Evolutionary conservation across 2,113 vertebrate genomes (phyloP), one percentile per base, ranked within the genome.

Genomic region (Euleptes europaea): DNA sequence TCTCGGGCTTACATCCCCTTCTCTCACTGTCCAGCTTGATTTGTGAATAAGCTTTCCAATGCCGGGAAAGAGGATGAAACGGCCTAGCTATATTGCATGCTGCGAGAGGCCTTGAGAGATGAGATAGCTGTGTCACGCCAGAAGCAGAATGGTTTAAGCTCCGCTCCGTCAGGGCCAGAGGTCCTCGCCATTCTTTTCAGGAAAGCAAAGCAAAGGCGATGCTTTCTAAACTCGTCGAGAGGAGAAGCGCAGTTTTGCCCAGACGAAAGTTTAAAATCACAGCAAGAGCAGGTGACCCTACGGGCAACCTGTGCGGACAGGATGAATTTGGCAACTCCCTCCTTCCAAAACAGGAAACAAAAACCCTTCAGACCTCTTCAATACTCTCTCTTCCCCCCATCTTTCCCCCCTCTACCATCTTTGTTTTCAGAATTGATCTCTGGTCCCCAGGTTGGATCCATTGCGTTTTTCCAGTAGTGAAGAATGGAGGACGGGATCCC

Each of bases 241-340:
- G 73, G 71, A 87, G 38, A 91, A 75, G 19, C 13, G 81, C 44
- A 69, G 4, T 1, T 0, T 26, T 70, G 83, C 44, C 65, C 0
- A 12, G 69, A 79, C 49, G 85, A 81, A 78, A 83, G 82, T 92
- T 93, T 88, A 82, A 89, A 84, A 88, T 40, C 88, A 84, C 89
- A 89, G 88, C 86, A 77, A 93, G 51, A 28, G 21, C 19, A 40
- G n/a, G 14, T 35, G 40, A 31, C 23, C 28, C 28, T 12, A 10
- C 54, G 21, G 0, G 88, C 84, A 78, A 81, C 35, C 87, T 79
- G 73, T n/a, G 75, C 72, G 91, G 85, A 80, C 74, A 51, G 44
- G 67, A n/a, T 19, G 14, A 11, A 75, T 38, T 38, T 51, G 3
- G 28, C 40, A 8, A 28, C 26, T 26, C 60, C 60, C 60, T 28